These are phyloP conservation scores for Crotalus helleri DNA, from an alignment of 2,113 vertebrate genomes.

Conservation along the genomic window DNA sequence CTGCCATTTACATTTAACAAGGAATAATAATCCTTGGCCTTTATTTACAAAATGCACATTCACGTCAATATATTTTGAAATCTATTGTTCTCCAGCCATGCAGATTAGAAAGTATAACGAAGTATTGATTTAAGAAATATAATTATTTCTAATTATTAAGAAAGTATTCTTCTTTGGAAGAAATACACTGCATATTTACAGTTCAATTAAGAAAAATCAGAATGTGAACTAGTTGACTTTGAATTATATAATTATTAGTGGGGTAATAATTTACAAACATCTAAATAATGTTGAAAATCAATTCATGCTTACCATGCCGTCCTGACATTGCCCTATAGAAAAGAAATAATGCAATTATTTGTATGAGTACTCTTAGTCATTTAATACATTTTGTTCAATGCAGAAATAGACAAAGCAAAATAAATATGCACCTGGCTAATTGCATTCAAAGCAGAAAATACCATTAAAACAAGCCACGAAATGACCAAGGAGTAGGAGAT, in stretches of 20 bases:
- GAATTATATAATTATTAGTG: constrained; percentile 31
- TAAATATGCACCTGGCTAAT: constrained; percentile 9
- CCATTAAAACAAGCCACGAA: not conserved
- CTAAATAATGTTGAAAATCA: constrained; percentile 30
- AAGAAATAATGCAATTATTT: constrained; percentile 24
- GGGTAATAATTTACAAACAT: not conserved
- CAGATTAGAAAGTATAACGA: constrained; percentile 11
- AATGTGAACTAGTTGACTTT: constrained; percentile 19
- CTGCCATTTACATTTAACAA: not conserved
- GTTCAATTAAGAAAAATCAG: constrained; percentile 20
- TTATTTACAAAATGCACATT: not conserved
- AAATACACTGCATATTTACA: not conserved
- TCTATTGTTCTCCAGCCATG: not conserved
- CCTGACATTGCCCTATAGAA: constrained; percentile 85
- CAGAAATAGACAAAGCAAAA: constrained; percentile 2
- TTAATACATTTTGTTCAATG: not conserved
- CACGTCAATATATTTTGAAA: not conserved
- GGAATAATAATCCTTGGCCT: not conserved
- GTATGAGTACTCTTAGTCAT: not conserved
- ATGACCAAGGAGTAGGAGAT: not conserved
- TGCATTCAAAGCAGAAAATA: not conserved
- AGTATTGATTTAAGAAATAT: not conserved
- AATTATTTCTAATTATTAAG: not conserved
- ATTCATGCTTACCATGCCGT: constrained; percentile 83
- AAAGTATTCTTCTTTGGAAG: not conserved